Evolutionary conservation across 2,113 vertebrate species (phyloP).

Genomic region (Rhynchomys soricoides): DNA sequence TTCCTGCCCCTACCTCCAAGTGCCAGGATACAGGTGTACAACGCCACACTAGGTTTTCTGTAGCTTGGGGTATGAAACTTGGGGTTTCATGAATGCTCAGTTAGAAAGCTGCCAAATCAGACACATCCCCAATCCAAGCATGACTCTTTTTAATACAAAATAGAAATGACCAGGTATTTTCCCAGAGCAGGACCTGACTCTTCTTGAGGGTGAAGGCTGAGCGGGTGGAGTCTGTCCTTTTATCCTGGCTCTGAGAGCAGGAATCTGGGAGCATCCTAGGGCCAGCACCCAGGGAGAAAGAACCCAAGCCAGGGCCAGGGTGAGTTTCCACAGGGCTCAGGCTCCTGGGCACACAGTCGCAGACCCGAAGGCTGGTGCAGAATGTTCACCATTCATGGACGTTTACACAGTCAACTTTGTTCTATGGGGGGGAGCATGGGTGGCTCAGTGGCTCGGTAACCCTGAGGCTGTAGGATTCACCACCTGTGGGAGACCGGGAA

Average conservation of each 20-base stretch:
- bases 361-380: not conserved
- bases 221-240: not conserved
- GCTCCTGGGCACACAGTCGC: too few species aligned
- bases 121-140: not conserved
- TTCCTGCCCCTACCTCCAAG: not conserved
- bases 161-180: not conserved
- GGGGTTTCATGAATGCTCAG: not conserved
- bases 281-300: not conserved
- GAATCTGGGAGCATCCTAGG: not conserved
- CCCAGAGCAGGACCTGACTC: not conserved
- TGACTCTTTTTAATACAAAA: not conserved
- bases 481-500: fast-evolving
- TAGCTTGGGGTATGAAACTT: too few species aligned
- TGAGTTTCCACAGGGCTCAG: not conserved
- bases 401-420: not conserved
- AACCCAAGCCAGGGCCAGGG: not conserved
- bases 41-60: too few species aligned
- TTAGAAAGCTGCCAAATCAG: too few species aligned
- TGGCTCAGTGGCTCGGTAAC: not conserved
- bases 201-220: not conserved
- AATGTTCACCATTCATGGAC: not conserved
- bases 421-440: not conserved
- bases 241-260: not conserved
- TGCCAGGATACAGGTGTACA: not conserved
- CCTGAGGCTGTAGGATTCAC: fast-evolving